Evolutionary conservation across 2,888 invertebrate genomes (phyloP).

Genomic region (Drosophila anceps): DNA sequence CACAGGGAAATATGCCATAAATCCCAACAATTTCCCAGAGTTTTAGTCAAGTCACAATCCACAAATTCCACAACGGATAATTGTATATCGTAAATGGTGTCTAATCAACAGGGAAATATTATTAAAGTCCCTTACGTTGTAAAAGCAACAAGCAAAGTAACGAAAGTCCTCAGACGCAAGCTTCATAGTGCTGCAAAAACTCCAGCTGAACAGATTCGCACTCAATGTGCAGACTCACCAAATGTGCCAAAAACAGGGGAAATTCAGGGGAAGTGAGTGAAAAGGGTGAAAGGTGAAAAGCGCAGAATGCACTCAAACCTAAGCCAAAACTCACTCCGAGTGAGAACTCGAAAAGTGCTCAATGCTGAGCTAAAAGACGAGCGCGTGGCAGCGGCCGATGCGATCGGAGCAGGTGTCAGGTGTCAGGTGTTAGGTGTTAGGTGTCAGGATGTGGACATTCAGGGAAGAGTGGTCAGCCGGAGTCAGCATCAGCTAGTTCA

Average conservation of each 20-base stretch:
- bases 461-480: not conserved
- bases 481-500: not conserved
- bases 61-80: constrained; percentile 20
- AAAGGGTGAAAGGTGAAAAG: not conserved
- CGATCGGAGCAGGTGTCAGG: not conserved
- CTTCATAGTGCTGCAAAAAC: not conserved
- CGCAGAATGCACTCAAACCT: not conserved
- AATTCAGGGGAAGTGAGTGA: not conserved
- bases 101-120: constrained; percentile 8
- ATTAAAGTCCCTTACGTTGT: constrained; percentile 13
- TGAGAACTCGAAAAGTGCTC: not conserved
- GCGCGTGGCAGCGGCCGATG: not conserved
- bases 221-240: constrained; percentile 14
- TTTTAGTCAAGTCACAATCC: not conserved
- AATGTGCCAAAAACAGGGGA: constrained; percentile 8
- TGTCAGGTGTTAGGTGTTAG: no score
- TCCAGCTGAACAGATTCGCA: not conserved
- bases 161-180: constrained; percentile 1
- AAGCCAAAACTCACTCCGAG: constrained; percentile 5
- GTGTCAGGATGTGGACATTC: not conserved
- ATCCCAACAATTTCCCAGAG: not conserved
- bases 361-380: not conserved
- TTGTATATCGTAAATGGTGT: not conserved
- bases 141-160: not conserved
- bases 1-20: not conserved